A percentile compares a stretch with the other conserved stretches of the same genome.
Conservation (phyloP, 2,113 vertebrate genomes). For the Lycaon pictus region DNA sequence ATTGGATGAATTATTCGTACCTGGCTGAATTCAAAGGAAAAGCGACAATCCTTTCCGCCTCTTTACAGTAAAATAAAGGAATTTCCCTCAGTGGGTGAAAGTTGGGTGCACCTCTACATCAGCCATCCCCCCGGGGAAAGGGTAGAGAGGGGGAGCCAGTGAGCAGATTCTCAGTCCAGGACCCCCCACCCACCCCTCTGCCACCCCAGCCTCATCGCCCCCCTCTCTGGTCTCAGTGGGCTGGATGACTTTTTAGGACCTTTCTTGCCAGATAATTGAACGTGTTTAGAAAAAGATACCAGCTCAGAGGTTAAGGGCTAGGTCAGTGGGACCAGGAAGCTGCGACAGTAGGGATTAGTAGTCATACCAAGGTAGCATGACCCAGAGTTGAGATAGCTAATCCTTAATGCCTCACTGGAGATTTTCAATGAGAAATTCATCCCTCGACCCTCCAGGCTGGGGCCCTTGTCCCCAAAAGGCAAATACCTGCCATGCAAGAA, state of each 20-base stretch:
- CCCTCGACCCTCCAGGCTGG: neutral
- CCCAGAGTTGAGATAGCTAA: neutral
- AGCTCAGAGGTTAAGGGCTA: neutral
- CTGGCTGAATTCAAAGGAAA: neutral
- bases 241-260: neutral
- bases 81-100: neutral
- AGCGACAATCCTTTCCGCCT: neutral
- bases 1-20: neutral
- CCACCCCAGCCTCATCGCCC: accelerated
- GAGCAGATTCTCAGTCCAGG: neutral
- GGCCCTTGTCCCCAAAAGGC: conserved; percentile 17
- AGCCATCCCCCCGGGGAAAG: accelerated
- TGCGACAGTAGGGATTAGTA: conserved; percentile 16
- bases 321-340: conserved; percentile 57
- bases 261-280: neutral
- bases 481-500: neutral
- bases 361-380: neutral
- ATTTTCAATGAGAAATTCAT: conserved; percentile 74
- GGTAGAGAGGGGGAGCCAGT: neutral
- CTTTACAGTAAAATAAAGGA: neutral
- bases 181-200: neutral
- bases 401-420: conserved; percentile 70
- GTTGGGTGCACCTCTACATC: accelerated
- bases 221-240: neutral
- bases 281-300: neutral